Evolutionary conservation across 2,113 vertebrate genomes (phyloP).

Genomic region (Tapirus terrestris): DNA sequence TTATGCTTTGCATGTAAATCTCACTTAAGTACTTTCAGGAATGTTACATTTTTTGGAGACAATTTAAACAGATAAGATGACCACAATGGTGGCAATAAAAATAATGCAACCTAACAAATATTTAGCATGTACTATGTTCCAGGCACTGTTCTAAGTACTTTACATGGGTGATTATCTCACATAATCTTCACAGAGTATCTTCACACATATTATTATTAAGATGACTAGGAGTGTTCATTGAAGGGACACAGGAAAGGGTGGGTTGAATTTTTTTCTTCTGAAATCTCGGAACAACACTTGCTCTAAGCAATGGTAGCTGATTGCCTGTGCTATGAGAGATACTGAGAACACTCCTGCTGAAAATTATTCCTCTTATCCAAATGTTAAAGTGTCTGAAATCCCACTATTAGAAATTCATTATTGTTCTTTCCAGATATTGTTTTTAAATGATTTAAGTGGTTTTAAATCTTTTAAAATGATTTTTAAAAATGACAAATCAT

Average conservation of each 20-base stretch:
- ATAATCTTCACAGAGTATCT: background rate
- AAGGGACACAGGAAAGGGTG: background rate
- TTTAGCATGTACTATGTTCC: background rate
- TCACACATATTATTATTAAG: background rate
- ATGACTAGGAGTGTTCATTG: background rate
- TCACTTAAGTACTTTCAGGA: background rate
- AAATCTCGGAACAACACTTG: background rate
- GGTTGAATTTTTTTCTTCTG: background rate
- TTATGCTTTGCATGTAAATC: background rate
- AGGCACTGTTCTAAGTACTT: background rate
- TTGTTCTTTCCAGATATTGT: background rate
- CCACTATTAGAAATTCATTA: background rate
- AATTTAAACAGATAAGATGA: background rate
- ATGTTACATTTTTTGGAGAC: background rate
- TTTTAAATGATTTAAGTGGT: background rate
- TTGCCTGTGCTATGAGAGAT: background rate
- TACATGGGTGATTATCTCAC: background rate
- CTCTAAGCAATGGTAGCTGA: background rate
- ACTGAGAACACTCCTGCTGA: background rate
- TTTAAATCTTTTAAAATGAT: background rate
- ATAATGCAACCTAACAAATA: background rate
- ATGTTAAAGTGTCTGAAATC: background rate
- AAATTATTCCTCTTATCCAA: background rate
- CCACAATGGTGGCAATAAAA: background rate
- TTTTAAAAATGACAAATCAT: background rate